phyloP scores from a whole-genome alignment of 1,140 invertebrate species.

The Ceratitis capitata region DNA sequence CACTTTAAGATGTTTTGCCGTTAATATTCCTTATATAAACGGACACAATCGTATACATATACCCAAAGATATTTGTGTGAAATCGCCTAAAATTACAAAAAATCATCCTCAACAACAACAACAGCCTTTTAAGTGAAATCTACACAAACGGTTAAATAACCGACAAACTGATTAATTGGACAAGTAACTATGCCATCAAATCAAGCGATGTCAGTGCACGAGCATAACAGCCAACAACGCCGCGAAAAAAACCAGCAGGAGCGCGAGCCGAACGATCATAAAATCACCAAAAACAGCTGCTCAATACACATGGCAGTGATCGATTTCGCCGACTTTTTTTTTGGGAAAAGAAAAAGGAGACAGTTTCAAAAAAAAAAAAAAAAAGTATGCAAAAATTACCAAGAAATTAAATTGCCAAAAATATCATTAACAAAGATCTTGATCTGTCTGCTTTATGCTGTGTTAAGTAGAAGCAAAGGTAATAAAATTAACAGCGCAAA shows the following conservation, averaged over 20 bases:
- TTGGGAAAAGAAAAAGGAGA: background rate
- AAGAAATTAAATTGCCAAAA: slow-evolving; percentile 34
- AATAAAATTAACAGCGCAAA: background rate
- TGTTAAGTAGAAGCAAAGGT: background rate
- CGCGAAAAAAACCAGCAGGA: background rate
- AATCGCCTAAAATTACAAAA: background rate
- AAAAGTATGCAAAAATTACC: background rate
- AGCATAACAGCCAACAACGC: background rate
- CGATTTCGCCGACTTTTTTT: background rate
- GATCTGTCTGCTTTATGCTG: background rate
- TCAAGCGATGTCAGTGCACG: background rate
- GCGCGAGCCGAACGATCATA: background rate
- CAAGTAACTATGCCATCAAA: background rate
- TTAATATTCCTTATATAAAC: background rate
- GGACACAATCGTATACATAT: background rate
- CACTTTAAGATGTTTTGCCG: background rate
- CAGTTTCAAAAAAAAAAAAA: background rate
- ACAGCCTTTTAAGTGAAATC: background rate
- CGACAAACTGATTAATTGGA: slow-evolving; percentile 2
- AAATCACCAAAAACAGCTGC: slow-evolving; percentile 9
- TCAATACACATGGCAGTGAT: background rate
- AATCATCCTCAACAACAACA: too few species aligned
- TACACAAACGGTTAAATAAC: background rate
- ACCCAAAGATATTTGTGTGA: background rate
- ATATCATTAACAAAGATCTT: slow-evolving; percentile 34